Evolutionary conservation across 2,888 invertebrate species (phyloP).

Genomic region (Tortrix viridana): DNA sequence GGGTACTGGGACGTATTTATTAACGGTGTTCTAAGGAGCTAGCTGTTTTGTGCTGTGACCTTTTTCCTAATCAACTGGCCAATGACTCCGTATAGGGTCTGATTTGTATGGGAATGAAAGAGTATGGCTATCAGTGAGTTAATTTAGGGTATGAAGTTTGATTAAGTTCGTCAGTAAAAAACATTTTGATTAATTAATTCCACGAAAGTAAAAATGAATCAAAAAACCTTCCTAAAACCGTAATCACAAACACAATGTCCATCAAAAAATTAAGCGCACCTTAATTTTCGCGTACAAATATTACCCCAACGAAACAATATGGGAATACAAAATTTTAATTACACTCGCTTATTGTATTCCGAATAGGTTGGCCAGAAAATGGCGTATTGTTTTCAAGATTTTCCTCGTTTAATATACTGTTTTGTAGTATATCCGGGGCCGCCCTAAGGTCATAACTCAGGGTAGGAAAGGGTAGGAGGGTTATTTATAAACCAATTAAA

Average conservation of each 20-base stretch:
- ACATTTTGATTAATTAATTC: too few relatives aligned
- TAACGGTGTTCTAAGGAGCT: conserved; percentile 18
- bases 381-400: conserved; percentile 65
- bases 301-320: conserved; percentile 40
- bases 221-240: too few relatives aligned
- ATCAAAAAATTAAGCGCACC: conserved; percentile 20
- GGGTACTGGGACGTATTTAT: conserved; percentile 25
- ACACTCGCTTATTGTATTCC: conserved; percentile 49
- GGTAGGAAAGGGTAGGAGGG: conserved; percentile 66
- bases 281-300: conserved; percentile 29
- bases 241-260: neutral
- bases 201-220: too few relatives aligned
- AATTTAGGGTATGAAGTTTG: too few relatives aligned
- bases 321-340: conserved; percentile 52
- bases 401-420: conserved; percentile 56
- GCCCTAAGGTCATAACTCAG: conserved; percentile 72
- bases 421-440: conserved; percentile 41
- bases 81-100: too few relatives aligned
- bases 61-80: too few relatives aligned
- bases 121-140: too few relatives aligned
- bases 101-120: too few relatives aligned
- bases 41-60: neutral
- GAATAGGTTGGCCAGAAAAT: conserved; percentile 46
- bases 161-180: too few relatives aligned
- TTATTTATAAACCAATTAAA: conserved; percentile 84